A percentile compares a stretch with the other conserved stretches of the same genome.
These are phyloP conservation scores for Lates calcarifer DNA, from an alignment of 2,113 vertebrate genomes.

Conservation along the genomic window DNA sequence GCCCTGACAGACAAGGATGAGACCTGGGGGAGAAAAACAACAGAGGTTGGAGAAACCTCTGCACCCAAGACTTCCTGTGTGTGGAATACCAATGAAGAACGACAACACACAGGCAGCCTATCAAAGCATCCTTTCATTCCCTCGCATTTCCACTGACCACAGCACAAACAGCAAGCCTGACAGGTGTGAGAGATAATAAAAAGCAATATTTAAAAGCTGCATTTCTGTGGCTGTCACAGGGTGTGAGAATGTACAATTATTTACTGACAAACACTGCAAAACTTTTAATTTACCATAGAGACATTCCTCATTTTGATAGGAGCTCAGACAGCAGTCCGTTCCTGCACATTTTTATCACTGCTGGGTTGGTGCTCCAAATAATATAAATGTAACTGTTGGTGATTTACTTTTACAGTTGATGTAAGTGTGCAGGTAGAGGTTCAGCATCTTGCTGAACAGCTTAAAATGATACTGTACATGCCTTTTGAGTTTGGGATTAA, in stretches of 20 bases:
- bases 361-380: neutral
- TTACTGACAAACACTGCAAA: conserved; percentile 11
- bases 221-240: conserved; percentile 7
- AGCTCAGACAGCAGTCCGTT: conserved; percentile 1
- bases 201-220: conserved; percentile 27
- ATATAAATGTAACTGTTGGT: conserved; percentile 23
- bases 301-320: neutral
- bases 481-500: conserved; percentile 6
- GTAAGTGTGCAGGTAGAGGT: conserved; percentile 7
- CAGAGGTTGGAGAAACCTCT: conserved; percentile 64
- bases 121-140: conserved; percentile 76
- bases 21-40: conserved; percentile 47
- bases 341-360: conserved; percentile 1
- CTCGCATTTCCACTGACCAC: conserved; percentile 58
- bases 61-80: conserved; percentile 62
- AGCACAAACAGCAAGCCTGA: conserved; percentile 43
- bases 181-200: conserved; percentile 36
- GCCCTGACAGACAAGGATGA: conserved; percentile 34
- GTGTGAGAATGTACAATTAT: conserved; percentile 4
- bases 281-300: conserved; percentile 10
- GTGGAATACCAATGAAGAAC: conserved; percentile 81
- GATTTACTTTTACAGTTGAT: conserved; percentile 23
- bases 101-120: conserved; percentile 55
- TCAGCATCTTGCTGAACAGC: conserved; percentile 1
- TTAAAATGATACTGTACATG: neutral